Base-by-base conservation (phyloP, 2,888 invertebrate species). In the Noctuana brunneofusca region DNA sequence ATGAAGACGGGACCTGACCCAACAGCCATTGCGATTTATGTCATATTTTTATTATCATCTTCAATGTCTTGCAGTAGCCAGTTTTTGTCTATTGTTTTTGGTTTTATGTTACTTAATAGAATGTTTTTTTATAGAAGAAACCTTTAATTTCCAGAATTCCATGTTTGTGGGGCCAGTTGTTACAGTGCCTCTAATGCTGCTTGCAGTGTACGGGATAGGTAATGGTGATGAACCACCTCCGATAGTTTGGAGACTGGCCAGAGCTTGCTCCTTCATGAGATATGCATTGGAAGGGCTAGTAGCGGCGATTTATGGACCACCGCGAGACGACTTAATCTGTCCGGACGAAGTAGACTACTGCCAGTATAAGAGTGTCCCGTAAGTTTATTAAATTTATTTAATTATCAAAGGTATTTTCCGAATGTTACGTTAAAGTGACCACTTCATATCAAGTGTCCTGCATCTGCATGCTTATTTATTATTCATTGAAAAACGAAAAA, bases 81-180 rank as follows among this genome's bases (percentile, higher is more conserved):
- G n/a, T n/a, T n/a, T n/a, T n/a, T n/a, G n/a, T n/a, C n/a, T n/a
- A n/a, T n/a, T n/a, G n/a, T n/a, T n/a, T n/a, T n/a, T n/a, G n/a
- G n/a, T n/a, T n/a, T n/a, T n/a, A n/a, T n/a, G n/a, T n/a, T n/a
- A n/a, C n/a, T n/a, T n/a, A n/a, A n/a, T n/a, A n/a, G n/a, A n/a
- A n/a, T n/a, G n/a, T n/a, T n/a, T n/a, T 24, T 3, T 24, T 24
- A 4, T 24, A 1, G 5, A 24, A 24, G 5, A 24, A 24, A 30
- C 30, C 30, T 30, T 30, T 30, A 0, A 30, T 30, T 89, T 89
- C 9, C 86, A 97, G 97, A 97, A 97, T 76, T 95, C 95, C 27
- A 96, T 97, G 84, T 98, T 98, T 82, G 90, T 97, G 71, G 98
- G 98, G 0, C 98, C 98, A 14, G 96, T 96, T 0, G 78, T 96